phyloP scores from a whole-genome alignment of 2,888 invertebrate genomes.

The Callosobruchus maculatus region DNA sequence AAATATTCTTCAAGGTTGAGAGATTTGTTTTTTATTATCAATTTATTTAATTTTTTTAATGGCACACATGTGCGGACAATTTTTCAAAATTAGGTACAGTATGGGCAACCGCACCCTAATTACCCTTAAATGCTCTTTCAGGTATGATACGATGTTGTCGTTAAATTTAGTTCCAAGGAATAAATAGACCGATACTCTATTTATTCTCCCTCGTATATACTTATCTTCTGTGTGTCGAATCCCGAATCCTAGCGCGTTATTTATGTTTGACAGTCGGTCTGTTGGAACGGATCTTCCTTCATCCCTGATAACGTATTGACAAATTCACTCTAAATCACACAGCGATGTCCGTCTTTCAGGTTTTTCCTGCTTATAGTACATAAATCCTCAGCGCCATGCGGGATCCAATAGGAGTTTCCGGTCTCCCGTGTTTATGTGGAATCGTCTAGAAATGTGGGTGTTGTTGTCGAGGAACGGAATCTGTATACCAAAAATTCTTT shows the following conservation, averaged over 20 bases:
- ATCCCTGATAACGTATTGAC: slow-evolving; percentile 30
- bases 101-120: no score
- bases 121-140: no score
- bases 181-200: not conserved
- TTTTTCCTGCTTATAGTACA: slow-evolving; percentile 8
- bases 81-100: no score
- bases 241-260: slow-evolving; percentile 16
- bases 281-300: slow-evolving; percentile 26
- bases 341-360: slow-evolving; percentile 1
- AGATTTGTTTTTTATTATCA: no score
- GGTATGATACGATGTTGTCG: no score
- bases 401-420: not conserved
- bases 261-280: slow-evolving; percentile 29
- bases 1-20: no score
- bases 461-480: no score
- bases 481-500: no score
- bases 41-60: no score
- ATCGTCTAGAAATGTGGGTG: not conserved
- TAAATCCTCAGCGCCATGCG: not conserved
- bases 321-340: slow-evolving; percentile 26
- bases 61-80: no score
- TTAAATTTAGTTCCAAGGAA: no score
- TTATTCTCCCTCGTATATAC: not conserved
- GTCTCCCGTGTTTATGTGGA: not conserved
- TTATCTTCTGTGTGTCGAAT: not conserved